These are phyloP conservation scores for Ceratoteleas bidentatus DNA, from an alignment of 1,140 invertebrate species.

Conservation along the genomic window DNA sequence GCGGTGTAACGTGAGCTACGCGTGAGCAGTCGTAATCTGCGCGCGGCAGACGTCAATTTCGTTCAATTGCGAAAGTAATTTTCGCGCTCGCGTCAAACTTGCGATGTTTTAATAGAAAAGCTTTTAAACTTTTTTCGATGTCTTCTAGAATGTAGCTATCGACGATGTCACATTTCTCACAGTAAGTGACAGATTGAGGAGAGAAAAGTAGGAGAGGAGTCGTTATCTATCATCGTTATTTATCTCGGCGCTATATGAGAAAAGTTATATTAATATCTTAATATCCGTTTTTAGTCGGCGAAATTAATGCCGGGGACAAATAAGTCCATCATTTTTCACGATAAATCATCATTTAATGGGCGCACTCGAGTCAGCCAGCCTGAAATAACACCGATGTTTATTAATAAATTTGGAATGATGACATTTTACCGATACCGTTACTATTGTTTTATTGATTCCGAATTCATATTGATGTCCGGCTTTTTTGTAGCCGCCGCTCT, in stretches of 20 bases:
- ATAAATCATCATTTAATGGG: slow-evolving; percentile 31
- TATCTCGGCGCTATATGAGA: slow-evolving; percentile 15
- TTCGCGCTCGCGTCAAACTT: slow-evolving; percentile 18
- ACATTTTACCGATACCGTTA: slow-evolving; percentile 26
- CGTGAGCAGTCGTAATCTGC: slow-evolving; percentile 5
- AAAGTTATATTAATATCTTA: slow-evolving; percentile 41
- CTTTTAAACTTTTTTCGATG: slow-evolving; percentile 26
- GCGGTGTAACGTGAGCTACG: not conserved
- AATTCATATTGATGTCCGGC: slow-evolving; percentile 18
- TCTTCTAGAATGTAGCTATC: slow-evolving; percentile 29
- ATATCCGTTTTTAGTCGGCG: slow-evolving; percentile 10
- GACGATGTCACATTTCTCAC: slow-evolving; percentile 33
- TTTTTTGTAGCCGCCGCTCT: slow-evolving; percentile 19
- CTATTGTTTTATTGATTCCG: slow-evolving; percentile 40
- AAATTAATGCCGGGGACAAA: slow-evolving; percentile 15
- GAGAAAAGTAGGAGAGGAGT: not conserved
- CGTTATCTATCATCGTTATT: slow-evolving; percentile 43
- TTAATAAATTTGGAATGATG: slow-evolving; percentile 31
- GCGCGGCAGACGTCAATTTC: not conserved
- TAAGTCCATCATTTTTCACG: slow-evolving; percentile 33
- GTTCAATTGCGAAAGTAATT: not conserved
- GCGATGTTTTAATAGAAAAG: slow-evolving; percentile 27
- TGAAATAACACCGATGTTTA: slow-evolving; percentile 30
- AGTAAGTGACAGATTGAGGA: slow-evolving; percentile 27
- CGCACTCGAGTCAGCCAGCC: not conserved